Base-by-base conservation (phyloP, 2,113 vertebrate genomes). In the Talpa occidentalis region DNA sequence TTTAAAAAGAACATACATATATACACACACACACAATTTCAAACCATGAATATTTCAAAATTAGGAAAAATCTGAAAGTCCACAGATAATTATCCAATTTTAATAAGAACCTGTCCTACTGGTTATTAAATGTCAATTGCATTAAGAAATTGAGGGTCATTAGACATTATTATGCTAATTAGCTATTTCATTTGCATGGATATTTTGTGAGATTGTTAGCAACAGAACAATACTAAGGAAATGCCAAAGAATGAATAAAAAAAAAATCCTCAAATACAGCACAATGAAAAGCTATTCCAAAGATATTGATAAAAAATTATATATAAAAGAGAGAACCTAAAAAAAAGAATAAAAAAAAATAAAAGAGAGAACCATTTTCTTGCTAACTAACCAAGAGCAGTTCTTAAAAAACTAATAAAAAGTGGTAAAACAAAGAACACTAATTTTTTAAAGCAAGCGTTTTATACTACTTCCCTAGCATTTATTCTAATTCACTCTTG, bases 111-210 rank as follows among this genome's bases (percentile, higher is more conserved):
- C 78, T 95, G 19, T 89, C 26, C 35, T 74, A 90, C 60, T 64
- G 78, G 42, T 91, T 95, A 59, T 95, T 89, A 91, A 96, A 91
- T 90, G 47, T 83, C 91, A 93, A 47, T 88, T 60, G 16, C 69
- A 94, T 94, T 82, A 89, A 90, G 76, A 93, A 83, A 87, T 32
- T 42, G 64, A 94, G 54, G 73, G 8, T 80, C 88, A 94, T 30
- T 30, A 59, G 28, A 54, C 3, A 72, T 89, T 94, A n/a, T 91
- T 88, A 86, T 87, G 35, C 17, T 94, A 95, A 95, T 96, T 88
- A 82, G 26, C 37, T 73, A 77, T 15, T 92, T 92, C 32, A 74
- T 86, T 73, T 95, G 32, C 32, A 86, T 77, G 8, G 6, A 40
- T 44, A 76, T 89, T 77, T 47, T 24, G 10, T 89, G 56, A 67